Conservation (phyloP, 2,888 invertebrate genomes). For the Strigamia crassipes region DNA sequence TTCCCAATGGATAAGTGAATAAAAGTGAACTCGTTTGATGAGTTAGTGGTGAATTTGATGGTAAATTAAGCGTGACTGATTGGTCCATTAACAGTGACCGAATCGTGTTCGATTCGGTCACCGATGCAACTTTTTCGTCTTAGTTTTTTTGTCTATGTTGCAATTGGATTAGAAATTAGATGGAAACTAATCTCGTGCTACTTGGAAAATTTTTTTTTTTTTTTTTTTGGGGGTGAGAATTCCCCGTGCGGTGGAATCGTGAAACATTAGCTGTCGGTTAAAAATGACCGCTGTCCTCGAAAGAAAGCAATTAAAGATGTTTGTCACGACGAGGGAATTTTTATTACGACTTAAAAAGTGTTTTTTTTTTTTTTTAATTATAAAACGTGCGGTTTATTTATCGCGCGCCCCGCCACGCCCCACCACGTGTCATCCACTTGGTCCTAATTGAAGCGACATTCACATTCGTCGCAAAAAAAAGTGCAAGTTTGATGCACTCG, state of each 20-base stretch:
- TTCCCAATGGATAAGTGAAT: background rate
- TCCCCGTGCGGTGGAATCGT: background rate
- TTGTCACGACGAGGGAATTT: background rate
- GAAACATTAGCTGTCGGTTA: background rate
- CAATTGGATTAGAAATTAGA: background rate
- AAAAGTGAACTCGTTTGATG: background rate
- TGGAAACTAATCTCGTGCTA: background rate
- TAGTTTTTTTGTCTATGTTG: background rate
- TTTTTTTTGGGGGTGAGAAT: background rate
- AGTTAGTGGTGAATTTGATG: background rate
- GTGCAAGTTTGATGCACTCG: slow-evolving; percentile 23
- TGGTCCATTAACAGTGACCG: slow-evolving; percentile 28
- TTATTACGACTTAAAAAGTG: background rate
- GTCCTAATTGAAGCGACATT: slow-evolving; percentile 31
- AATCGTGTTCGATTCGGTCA: background rate
- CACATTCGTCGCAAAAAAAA: background rate
- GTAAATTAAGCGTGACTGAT: slow-evolving; percentile 34
- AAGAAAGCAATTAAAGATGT: slow-evolving; percentile 13
- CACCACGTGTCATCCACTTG: background rate
- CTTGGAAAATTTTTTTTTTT: background rate
- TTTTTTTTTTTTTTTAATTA: background rate
- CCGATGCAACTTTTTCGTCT: background rate
- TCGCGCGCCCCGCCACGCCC: background rate
- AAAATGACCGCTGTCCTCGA: background rate
- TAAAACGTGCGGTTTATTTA: background rate